Evolutionary conservation across 2,888 invertebrate species (phyloP).

Genomic region (Plebejus melissa): DNA sequence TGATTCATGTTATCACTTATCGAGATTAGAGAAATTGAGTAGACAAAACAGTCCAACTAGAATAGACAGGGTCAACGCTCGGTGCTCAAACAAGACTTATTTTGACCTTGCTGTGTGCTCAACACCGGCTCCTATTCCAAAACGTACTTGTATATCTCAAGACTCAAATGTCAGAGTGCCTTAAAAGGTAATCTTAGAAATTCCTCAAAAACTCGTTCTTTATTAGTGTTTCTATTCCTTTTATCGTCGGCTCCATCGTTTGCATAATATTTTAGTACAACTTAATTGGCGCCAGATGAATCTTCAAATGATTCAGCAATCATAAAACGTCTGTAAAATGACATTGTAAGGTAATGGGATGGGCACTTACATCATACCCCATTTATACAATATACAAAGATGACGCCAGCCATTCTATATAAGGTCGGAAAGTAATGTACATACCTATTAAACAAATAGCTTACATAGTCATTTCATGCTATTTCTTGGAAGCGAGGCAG

Average conservation of each 20-base stretch:
- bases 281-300: constrained; percentile 11
- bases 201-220: constrained; percentile 23
- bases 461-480: neutral
- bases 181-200: constrained; percentile 25
- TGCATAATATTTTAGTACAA: constrained; percentile 19
- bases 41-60: neutral
- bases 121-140: neutral
- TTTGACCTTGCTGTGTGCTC: constrained; percentile 19
- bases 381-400: neutral
- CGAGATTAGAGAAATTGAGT: constrained; percentile 3
- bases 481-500: neutral
- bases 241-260: constrained; percentile 13
- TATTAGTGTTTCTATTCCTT: constrained; percentile 25
- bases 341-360: constrained; percentile 7
- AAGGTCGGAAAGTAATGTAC: neutral
- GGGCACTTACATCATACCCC: neutral
- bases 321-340: constrained; percentile 6
- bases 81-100: constrained; percentile 6
- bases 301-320: neutral
- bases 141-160: neutral
- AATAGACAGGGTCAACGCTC: constrained; percentile 16
- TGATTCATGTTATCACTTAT: constrained; percentile 9
- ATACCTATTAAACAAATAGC: neutral
- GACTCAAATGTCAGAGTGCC: constrained; percentile 15
- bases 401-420: constrained; percentile 6